Conservation (phyloP, 2,797 vertebrate species). For the Capromys pilorides region DNA sequence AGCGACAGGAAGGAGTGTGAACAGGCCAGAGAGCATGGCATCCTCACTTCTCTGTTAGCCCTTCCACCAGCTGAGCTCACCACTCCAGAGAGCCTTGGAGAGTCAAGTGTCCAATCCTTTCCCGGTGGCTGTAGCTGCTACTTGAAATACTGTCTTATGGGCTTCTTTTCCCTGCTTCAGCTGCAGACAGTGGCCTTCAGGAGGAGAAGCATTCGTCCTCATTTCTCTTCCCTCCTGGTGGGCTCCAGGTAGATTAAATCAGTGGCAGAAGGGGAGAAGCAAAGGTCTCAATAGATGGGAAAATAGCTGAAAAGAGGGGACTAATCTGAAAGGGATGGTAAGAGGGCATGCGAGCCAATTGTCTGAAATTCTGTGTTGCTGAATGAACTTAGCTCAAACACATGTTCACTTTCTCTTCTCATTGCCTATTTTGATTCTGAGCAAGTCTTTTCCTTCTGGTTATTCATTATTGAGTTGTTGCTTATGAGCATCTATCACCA, state of each 20-base stretch:
- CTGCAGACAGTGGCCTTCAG: background rate
- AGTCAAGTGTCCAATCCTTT: background rate
- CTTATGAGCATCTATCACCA: background rate
- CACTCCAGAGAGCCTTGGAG: background rate
- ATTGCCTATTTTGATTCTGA: background rate
- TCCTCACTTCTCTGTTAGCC: background rate
- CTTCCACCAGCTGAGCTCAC: background rate
- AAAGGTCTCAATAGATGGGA: background rate
- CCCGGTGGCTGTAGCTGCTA: background rate
- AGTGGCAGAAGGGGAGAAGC: background rate
- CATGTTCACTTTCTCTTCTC: background rate
- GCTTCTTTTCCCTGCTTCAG: background rate
- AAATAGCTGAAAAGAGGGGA: background rate
- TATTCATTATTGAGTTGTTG: background rate
- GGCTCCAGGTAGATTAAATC: background rate
- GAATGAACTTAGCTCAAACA: background rate
- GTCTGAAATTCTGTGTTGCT: background rate
- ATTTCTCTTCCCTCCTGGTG: background rate
- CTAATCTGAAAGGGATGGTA: background rate
- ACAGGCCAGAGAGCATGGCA: background rate
- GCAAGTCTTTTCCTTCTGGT: background rate
- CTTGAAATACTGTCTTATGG: background rate
- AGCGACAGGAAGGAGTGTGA: background rate
- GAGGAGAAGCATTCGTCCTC: background rate
- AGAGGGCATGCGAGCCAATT: background rate